Evolutionary conservation across 2,888 invertebrate species (phyloP), one percentile per base, ranked within the genome.

Genomic region (Ochropleura plecta): DNA sequence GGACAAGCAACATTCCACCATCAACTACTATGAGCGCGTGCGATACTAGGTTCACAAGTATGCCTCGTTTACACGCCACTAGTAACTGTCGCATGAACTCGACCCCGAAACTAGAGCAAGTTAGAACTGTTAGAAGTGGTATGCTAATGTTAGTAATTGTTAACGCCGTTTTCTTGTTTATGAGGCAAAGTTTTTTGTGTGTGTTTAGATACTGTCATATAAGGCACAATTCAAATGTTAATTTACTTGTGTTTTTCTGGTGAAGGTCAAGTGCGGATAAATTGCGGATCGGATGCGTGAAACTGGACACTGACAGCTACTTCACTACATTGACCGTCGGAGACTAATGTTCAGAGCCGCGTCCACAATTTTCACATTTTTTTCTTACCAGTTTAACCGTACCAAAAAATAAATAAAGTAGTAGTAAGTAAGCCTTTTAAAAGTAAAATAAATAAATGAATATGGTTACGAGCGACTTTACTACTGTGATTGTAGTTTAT

Each of bases 11-110:
- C 7, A 51, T 51, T 51, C 7, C 7, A 14, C 55, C 12, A 30
- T 30, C 14, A 18, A 53, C 9, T 20, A 65, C 12, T 42, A 12
- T 16, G 57, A 20, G 12, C 49, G 44, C 40, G 72, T 59, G 51
- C 48, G 42, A 48, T 48, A 62, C 30, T 69, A 42, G 40, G 42
- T 42, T 42, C 48, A 65, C 42, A n/a, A 44, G 6, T 8, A n/a
- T 70, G 70, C 57, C 79, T 70, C 79, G 62, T 83, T 79, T 73
- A 71, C 57, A 68, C 68, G 60, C 10, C 20, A 10, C 55, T 69
- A 67, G 73, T 65, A 79, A 79, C 64, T 73, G 70, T 73, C 82
- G n/a, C 72, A 10, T 76, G 82, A 83, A 82, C 82, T 82, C 76
- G 82, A 83, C 83, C 79, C 70, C 64, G 65, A 73, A 83, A 76